Conservation (phyloP, 2,888 invertebrate species). For the Octonoba sinensis region DNA sequence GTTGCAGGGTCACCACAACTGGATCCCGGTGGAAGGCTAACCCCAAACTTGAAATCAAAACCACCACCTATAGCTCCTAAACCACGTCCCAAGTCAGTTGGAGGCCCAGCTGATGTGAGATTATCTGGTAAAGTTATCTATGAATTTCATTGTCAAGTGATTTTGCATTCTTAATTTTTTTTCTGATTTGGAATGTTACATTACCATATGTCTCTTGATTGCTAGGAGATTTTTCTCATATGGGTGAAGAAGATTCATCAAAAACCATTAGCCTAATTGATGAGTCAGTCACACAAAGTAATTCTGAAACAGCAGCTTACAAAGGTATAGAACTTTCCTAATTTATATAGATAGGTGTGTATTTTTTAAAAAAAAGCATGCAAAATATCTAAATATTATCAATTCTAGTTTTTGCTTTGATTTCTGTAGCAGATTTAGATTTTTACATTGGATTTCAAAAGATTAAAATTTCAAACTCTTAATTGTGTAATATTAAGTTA, state of each 20-base stretch:
- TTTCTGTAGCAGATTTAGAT: no score
- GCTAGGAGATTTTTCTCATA: constrained; percentile 48
- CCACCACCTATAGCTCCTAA: constrained; percentile 65
- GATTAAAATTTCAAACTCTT: no score
- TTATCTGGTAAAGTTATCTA: constrained; percentile 42
- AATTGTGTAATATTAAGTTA: no score
- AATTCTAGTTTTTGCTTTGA: no score
- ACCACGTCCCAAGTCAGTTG: constrained; percentile 66
- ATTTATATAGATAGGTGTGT: no score
- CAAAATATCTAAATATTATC: neutral
- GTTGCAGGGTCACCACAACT: constrained; percentile 45
- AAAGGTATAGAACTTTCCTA: constrained; percentile 35
- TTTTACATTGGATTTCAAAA: no score
- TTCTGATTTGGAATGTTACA: no score
- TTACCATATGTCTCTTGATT: no score
- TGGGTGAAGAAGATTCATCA: constrained; percentile 38
- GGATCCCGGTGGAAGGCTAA: constrained; percentile 45
- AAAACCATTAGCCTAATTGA: constrained; percentile 45
- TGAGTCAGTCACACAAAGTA: constrained; percentile 20
- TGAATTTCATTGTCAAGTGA: neutral
- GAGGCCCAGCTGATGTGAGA: constrained; percentile 60
- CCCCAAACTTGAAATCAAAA: constrained; percentile 38
- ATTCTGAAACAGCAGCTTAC: constrained; percentile 27
- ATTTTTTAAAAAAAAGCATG: neutral
- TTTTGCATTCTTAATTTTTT: no score